These are phyloP conservation scores for Hemichromis elongatus DNA, from an alignment of 2,113 vertebrate species.

Conservation along the genomic window DNA sequence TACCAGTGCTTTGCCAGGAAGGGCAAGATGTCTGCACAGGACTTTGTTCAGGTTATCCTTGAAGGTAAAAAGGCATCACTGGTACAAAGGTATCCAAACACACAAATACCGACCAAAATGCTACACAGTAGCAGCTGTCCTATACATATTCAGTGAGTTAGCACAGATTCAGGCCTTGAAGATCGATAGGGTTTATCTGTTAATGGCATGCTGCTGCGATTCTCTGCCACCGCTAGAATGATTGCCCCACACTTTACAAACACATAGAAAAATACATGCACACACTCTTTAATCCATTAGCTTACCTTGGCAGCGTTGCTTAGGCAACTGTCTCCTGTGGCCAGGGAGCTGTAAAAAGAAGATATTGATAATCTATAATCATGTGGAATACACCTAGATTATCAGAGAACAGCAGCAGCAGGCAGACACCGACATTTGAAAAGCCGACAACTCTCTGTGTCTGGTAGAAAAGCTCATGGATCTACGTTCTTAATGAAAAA, in stretches of 20 bases:
- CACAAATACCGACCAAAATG: background rate
- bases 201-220: conserved; percentile 31
- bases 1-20: conserved; percentile 97
- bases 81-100: background rate
- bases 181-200: conserved; percentile 49
- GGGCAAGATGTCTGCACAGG: conserved; percentile 94
- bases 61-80: conserved; percentile 79
- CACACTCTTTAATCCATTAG: conserved; percentile 54
- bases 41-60: conserved; percentile 93
- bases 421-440: conserved; percentile 71
- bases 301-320: conserved; percentile 78
- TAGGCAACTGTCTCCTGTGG: conserved; percentile 79
- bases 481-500: conserved; percentile 3
- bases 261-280: conserved; percentile 4
- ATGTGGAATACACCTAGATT: conserved; percentile 77
- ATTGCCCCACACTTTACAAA: conserved; percentile 28
- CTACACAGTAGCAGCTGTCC: background rate
- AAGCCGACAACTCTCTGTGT: conserved; percentile 40
- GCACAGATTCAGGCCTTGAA: background rate
- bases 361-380: conserved; percentile 91
- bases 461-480: conserved; percentile 13
- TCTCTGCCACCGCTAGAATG: conserved; percentile 17
- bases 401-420: conserved; percentile 78
- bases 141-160: conserved; percentile 27
- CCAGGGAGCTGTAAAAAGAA: conserved; percentile 78